phyloP scores from a whole-genome alignment of 2,797 vertebrate species.

The Micrastur ruficollis region DNA sequence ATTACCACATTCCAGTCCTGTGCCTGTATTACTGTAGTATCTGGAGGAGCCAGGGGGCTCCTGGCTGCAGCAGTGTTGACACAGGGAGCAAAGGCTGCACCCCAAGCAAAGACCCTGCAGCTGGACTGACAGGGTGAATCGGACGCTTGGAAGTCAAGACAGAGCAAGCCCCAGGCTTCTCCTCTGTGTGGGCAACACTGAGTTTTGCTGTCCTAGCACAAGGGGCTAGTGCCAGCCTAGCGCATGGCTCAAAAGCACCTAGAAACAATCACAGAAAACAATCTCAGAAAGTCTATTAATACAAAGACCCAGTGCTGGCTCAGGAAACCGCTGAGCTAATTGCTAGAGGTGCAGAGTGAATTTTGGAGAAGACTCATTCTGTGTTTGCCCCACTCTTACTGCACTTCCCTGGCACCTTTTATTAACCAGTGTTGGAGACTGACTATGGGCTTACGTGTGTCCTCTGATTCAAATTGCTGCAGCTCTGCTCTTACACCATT shows the following conservation, averaged over 20 bases:
- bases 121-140: background rate
- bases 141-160: background rate
- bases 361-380: background rate
- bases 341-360: background rate
- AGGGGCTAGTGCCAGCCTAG: background rate
- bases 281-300: background rate
- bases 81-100: background rate
- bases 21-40: background rate
- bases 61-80: background rate
- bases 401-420: background rate
- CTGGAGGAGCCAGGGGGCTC: background rate
- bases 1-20: background rate
- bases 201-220: background rate
- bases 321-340: background rate
- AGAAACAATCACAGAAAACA: background rate
- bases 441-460: background rate
- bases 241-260: background rate
- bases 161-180: background rate
- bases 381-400: background rate
- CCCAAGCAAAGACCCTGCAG: background rate
- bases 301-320: background rate
- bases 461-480: background rate
- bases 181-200: background rate
- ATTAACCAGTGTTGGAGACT: background rate
- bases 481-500: background rate